Base-by-base conservation (phyloP, 1,140 invertebrate species). In the Diprion similis region DNA sequence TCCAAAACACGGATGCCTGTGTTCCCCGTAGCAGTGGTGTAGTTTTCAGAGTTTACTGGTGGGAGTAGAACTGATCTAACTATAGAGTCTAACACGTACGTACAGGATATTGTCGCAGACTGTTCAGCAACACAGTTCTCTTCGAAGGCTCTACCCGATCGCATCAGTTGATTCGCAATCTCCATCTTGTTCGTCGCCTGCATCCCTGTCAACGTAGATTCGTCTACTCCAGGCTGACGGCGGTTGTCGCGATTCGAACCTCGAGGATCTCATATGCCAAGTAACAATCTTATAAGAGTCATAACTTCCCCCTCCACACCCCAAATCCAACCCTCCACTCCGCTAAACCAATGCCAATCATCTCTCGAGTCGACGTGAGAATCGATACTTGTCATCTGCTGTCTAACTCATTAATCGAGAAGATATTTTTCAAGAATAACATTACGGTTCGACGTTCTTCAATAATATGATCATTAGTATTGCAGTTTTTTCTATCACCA, bases 81-180 rank as follows among this genome's bases (percentile, higher is more conserved):
- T 87, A 87, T 87, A 87, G 85, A 84, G 85, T 76, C 82, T 68
- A 80, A 83, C 78, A 79, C 79, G 79, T 78, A 75, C 51, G 72
- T 76, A 76, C 78, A 84, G 82, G 83, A 86, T 82, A 86, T 86
- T 86, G 84, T 84, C 82, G 84, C 78, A 75, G 80, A 79, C 73
- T 73, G 80, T 85, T 82, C 84, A 84, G 83, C 78, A 79, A 83
- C 81, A 86, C 86, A 87, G 86, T 87, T 84, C 81, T 79, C 79
- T 81, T 79, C 81, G 85, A 82, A 81, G 80, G 78, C 79, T 84
- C 86, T 84, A 79, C 81, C 81, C 70, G 81, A 82, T 74, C 83
- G 80, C 83, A 83, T 82, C 85, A 70, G 69, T 15, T 46, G 11
- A 70, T 70, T 70, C 37, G 69, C 7, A 17, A 79, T 65, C 51